Base-by-base conservation (phyloP, 2,797 vertebrate species). In the Xerus rutilus region DNA sequence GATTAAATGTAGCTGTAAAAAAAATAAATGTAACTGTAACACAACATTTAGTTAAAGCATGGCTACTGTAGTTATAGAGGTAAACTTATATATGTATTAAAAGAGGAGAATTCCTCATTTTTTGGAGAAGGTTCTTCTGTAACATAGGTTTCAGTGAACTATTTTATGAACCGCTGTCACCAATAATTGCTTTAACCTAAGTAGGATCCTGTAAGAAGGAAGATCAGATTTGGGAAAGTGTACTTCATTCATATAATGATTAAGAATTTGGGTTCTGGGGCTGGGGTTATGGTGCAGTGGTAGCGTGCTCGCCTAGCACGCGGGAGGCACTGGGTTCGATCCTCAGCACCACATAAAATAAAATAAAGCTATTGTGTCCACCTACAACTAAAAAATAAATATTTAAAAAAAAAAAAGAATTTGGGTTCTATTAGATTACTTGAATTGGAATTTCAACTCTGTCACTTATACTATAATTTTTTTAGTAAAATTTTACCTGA, bases 41-140 rank as follows among this genome's bases (percentile, higher is more conserved):
- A 87, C 87, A 65, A 88, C 74, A 49, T 21, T 94, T 87, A 81
- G 52, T 70, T 82, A 91, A 84, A 87, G 84, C 30, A 18, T 6
- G 21, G 13, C 32, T 94, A 49, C 70, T 59, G 39, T 83, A 30
- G 67, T 83, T 45, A 12, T 86, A 82, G 45, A 86, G 32, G 28
- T 86, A 78, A 59, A 81, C 45, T 74, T 2, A 86, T 59, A 14
- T 6, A 39, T 83, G 18, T 93, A 0, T 64, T 84, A 49, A 91
- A 90, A 82, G 47, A 84, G 23, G n/a, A n/a, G 72, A 72, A 93
- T 93, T 96, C 14, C 57, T 94, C 15, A 69, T 94, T 7, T 96
- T 84, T 94, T n/a, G 28, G 18, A 89, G 64, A 70, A 91, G 25
- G 7, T 47, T 20, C 13, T 93, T 79, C 45, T 94, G 57, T 35